Evolutionary conservation across 1,140 invertebrate species (phyloP), one percentile per base, ranked within the genome.

Genomic region (Papilio aristodemus): DNA sequence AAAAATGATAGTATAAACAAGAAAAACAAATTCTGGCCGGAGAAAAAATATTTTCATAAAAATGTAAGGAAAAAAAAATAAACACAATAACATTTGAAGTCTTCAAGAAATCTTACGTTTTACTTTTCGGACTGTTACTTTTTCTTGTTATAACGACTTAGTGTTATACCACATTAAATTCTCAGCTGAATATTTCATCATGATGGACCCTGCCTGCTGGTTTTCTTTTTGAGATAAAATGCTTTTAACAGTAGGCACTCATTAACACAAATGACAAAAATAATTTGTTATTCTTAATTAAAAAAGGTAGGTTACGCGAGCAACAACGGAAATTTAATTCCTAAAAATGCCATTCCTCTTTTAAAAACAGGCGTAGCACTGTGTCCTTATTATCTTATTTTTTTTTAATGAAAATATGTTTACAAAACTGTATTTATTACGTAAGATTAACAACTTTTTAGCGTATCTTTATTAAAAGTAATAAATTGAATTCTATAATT

Each of bases 261-360:
- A 62, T 62, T 62, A 62, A 62, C 27, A 62, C 36, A 36, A 38
- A 62, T 62, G 36, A 62, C 59, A 62, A 62, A 62, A 62, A 62
- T 62, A 62, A 62, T 62, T 62, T 62, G 59, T 38, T 62, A 6
- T 62, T 38, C 36, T 62, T 62, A 62, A 62, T 62, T 62, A 62
- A 62, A 62, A 62, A 62, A 38, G 32, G 27, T 36, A 54, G 46
- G 27, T 17, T 59, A 19, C 17, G 19, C 8, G 9, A 62, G 36
- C 7, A 37, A 60, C 27, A 17, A 38, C n/a, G 59, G 27, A 62
- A 62, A 62, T 37, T 62, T 62, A 19, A 62, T 37, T 38, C 32
- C 27, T 37, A 38, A 38, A 62, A 62, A 37, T 4, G 46, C 46
- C 46, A 54, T 54, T 54, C 46, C 46, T 54, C 46, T 54, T 54